Conservation (phyloP, 2,113 vertebrate genomes). For the Ceyx cyanopectus region DNA sequence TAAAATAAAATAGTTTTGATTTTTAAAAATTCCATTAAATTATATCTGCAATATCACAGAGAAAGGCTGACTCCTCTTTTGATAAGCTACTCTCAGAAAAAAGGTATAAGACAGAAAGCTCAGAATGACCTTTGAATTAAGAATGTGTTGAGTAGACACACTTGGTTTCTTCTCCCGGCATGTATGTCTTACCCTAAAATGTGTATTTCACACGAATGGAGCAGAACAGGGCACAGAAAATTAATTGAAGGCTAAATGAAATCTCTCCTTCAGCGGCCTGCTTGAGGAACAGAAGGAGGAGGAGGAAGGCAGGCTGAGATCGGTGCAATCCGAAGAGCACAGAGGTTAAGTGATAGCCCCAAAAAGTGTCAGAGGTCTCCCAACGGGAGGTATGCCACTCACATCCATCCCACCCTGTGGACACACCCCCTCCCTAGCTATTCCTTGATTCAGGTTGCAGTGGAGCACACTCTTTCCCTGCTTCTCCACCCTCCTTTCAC, state of each 20-base stretch:
- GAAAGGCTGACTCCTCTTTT: constrained; percentile 19
- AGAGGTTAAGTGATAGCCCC: not conserved
- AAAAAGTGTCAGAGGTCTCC: not conserved
- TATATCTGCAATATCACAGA: not conserved
- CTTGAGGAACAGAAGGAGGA: not conserved
- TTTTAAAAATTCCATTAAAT: not conserved
- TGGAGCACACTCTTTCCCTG: not conserved
- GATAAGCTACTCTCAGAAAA: not conserved
- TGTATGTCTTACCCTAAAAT: constrained; percentile 3
- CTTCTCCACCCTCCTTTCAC: no score
- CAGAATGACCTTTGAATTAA: not conserved
- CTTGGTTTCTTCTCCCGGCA: not conserved
- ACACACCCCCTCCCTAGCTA: not conserved
- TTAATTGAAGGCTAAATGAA: not conserved
- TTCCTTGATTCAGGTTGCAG: not conserved
- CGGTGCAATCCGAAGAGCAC: constrained; percentile 4
- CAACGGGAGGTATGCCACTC: not conserved
- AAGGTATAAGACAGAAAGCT: not conserved
- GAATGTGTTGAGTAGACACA: not conserved
- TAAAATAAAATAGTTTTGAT: not conserved
- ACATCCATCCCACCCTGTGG: not conserved
- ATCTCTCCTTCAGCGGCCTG: not conserved
- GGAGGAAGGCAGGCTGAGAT: not conserved
- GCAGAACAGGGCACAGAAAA: not conserved
- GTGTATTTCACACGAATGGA: not conserved